phyloP scores from a whole-genome alignment of 1,140 invertebrate genomes.

The Eumaeus atala region DNA sequence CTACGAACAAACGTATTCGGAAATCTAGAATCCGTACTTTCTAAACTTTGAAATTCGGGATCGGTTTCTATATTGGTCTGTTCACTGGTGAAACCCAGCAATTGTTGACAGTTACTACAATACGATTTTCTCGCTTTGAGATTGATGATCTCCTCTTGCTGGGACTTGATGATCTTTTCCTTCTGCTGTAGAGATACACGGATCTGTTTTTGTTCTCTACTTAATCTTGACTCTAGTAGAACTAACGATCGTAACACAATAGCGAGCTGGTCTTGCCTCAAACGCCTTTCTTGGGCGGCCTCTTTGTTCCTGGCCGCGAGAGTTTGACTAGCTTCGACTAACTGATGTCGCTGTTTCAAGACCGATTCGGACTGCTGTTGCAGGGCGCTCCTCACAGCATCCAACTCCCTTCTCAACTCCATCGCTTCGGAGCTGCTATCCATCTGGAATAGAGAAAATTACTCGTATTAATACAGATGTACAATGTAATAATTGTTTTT shows the following conservation, averaged over 20 bases:
- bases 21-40: slow-evolving; percentile 73
- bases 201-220: slow-evolving; percentile 84
- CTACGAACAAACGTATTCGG: slow-evolving; percentile 73
- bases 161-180: slow-evolving; percentile 81
- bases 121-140: slow-evolving; percentile 73
- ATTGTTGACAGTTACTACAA: slow-evolving; percentile 76
- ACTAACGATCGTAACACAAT: slow-evolving; percentile 80
- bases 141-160: slow-evolving; percentile 80
- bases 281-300: slow-evolving; percentile 75
- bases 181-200: slow-evolving; percentile 80
- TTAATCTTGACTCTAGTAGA: slow-evolving; percentile 80
- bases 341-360: slow-evolving; percentile 75
- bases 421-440: slow-evolving; percentile 74
- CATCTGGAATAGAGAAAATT: slow-evolving; percentile 75
- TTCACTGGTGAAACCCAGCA: slow-evolving; percentile 72
- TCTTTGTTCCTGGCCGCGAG: slow-evolving; percentile 77
- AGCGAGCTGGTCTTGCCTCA: slow-evolving; percentile 80
- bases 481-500: too few relatives aligned
- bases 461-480: too few relatives aligned
- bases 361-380: slow-evolving; percentile 76
- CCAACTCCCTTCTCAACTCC: slow-evolving; percentile 73
- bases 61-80: slow-evolving; percentile 73
- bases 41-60: slow-evolving; percentile 74
- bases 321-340: slow-evolving; percentile 75
- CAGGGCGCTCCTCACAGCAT: slow-evolving; percentile 78